Evolutionary conservation across 2,113 vertebrate species (phyloP), one percentile per base, ranked within the genome.

Genomic region (Dicerorhinus sumatrensis): DNA sequence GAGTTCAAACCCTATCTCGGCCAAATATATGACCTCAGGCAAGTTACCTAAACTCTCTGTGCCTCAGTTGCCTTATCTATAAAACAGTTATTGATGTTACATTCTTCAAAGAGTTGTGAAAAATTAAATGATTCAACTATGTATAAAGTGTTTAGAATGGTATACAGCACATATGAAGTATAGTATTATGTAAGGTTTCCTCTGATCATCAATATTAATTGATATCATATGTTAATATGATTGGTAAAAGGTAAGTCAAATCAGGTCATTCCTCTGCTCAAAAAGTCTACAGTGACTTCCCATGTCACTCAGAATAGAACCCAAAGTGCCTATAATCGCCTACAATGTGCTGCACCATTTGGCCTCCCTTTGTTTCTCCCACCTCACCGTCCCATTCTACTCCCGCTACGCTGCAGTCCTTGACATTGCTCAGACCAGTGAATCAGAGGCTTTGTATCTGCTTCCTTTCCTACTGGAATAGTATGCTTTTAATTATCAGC

Each of bases 341-440:
- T 25, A 21, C 27, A 7, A 29, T 0, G 9, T 21, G 0, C 39
- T n/a, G 0, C 0, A n/a, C 10, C 3, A 29, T 20, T 11, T 25
- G 60, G 21, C 0, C 17, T 69, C 25, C 27, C 0, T 7, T 8
- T 56, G 9, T 11, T 48, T 90, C n/a, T 70, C 29, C 39, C 33
- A 7, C 21, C 5, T n/a, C n/a, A 16, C 2, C 10, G 17, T 36
- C 25, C 12, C 29, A 27, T 51, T 63, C 27, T 60, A 12, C 29
- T 25, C 36, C 84, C 23, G n/a, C 29, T 51, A 46, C 10, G 16
- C 46, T n/a, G 39, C 46, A 25, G 8, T 54, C 21, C 33, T 5
- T 48, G 31, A 39, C 16, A 6, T 75, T 29, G 39, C 39, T 12
- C 46, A 33, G 54, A 82, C 51, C 46, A 72, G 81, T 11, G 17